Conservation (phyloP, 2,113 vertebrate species). For the Istiophorus platypterus region DNA sequence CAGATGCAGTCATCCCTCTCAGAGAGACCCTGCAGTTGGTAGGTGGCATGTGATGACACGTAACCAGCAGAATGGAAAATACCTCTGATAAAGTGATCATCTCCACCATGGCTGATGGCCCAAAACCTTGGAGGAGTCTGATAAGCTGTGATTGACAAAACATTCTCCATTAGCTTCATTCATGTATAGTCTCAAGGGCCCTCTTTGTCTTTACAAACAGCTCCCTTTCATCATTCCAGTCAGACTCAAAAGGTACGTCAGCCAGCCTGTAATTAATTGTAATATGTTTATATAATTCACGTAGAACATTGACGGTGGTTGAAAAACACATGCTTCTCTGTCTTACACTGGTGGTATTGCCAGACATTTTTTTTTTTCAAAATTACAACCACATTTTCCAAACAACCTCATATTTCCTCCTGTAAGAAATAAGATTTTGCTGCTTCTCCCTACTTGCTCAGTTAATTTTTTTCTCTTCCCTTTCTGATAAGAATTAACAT, state of each 20-base stretch:
- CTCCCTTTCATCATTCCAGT: conserved; percentile 26
- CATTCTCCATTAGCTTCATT: conserved; percentile 65
- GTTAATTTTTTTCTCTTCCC: conserved; percentile 3
- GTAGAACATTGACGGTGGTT: neutral
- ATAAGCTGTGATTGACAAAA: conserved; percentile 65
- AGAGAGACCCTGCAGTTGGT: conserved; percentile 71
- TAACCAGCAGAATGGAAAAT: conserved; percentile 81
- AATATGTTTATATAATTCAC: neutral
- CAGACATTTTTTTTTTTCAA: neutral
- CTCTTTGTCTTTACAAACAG: conserved; percentile 63
- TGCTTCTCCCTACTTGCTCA: neutral
- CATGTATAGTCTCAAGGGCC: conserved; percentile 38
- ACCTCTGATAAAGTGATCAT: conserved; percentile 80
- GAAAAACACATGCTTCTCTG: neutral
- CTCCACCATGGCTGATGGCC: conserved; percentile 65
- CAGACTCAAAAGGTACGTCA: conserved; percentile 25
- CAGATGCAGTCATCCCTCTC: conserved; percentile 60
- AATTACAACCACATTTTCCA: conserved; percentile 6
- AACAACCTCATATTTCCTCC: neutral
- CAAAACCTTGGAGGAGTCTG: conserved; percentile 54
- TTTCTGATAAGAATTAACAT: conserved; percentile 34
- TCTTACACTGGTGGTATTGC: neutral
- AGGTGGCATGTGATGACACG: conserved; percentile 78
- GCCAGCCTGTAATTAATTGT: conserved; percentile 1
- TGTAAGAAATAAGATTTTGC: conserved; percentile 8